A percentile compares a stretch with the other conserved stretches of the same genome.
Evolutionary conservation across 2,797 vertebrate genomes (phyloP).

Genomic region (Chloroceryle amazona): DNA sequence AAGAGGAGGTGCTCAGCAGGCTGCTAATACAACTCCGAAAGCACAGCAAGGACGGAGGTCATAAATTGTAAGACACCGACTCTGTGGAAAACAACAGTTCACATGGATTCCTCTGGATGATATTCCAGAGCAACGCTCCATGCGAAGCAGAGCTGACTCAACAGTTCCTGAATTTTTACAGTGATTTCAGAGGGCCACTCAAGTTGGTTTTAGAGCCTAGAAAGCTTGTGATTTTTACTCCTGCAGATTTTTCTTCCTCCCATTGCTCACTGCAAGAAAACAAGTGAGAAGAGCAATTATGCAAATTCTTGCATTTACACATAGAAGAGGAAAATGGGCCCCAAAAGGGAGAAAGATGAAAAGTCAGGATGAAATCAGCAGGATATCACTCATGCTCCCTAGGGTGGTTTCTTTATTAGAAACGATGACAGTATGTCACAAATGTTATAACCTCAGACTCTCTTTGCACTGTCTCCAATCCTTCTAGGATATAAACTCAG

Average conservation of each 20-base stretch:
- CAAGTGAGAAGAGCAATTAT: background rate
- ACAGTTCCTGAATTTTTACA: background rate
- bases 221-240: background rate
- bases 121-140: rapidly evolving
- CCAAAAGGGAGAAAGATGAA: background rate
- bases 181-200: background rate
- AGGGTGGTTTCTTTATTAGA: background rate
- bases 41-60: background rate
- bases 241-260: background rate
- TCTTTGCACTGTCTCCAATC: background rate
- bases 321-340: background rate
- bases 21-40: background rate
- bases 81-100: background rate
- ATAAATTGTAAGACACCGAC: background rate
- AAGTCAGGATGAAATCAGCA: background rate
- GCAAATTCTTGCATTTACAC: background rate
- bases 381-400: background rate
- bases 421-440: background rate
- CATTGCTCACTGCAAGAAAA: background rate
- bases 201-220: background rate
- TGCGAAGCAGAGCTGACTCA: background rate
- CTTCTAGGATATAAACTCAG: background rate
- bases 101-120: background rate
- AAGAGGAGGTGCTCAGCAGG: background rate
- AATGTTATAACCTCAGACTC: background rate